These are phyloP conservation scores for Crotophaga sulcirostris DNA, from an alignment of 2,113 vertebrate genomes.

Conservation along the genomic window DNA sequence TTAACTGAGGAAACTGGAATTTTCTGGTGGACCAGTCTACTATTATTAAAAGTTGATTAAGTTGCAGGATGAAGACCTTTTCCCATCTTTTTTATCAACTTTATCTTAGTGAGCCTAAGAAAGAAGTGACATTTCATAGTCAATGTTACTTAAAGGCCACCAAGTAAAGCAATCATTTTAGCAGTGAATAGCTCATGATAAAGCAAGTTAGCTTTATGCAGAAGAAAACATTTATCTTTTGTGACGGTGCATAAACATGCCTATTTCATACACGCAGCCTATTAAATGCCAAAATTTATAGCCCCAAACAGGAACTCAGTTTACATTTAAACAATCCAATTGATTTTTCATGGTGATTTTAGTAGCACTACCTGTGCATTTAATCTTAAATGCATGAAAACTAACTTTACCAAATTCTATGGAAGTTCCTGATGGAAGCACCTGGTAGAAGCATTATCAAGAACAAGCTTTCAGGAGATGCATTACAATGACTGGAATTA, in stretches of 20 bases:
- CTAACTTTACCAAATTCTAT: not conserved
- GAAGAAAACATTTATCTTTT: not conserved
- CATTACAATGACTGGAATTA: not conserved
- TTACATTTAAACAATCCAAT: not conserved
- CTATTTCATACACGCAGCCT: not conserved
- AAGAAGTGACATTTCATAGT: not conserved
- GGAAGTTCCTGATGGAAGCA: not conserved
- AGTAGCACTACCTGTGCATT: not conserved
- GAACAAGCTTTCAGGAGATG: not conserved
- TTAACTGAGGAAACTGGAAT: not conserved
- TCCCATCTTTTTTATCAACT: not conserved
- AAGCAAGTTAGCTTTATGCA: not conserved
- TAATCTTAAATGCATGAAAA: not conserved
- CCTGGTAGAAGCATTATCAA: not conserved
- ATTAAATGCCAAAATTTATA: not conserved
- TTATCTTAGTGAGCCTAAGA: not conserved
- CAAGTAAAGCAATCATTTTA: not conserved
- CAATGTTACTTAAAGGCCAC: not conserved
- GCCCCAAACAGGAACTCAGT: not conserved
- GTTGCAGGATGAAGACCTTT: not conserved
- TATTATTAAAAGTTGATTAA: not conserved
- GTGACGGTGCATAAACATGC: not conserved
- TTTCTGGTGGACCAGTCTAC: not conserved
- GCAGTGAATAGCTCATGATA: not conserved
- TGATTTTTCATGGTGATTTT: not conserved